Evolutionary conservation across 2,797 vertebrate genomes (phyloP), one percentile per base, ranked within the genome.

Genomic region (Botia kubotai): DNA sequence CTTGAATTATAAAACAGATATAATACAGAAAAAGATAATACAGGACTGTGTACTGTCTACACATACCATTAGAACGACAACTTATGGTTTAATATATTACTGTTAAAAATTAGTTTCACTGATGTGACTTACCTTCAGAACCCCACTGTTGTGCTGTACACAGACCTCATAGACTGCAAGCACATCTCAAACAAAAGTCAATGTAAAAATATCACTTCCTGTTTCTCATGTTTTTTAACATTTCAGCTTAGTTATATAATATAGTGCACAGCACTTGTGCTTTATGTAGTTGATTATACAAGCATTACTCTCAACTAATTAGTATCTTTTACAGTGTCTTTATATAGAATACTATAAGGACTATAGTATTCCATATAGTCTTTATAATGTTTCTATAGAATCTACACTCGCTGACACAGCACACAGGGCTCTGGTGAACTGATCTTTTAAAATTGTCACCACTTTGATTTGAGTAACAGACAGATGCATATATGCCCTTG

Each of bases 401-500:
- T 58, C 52, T 8, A 77, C 36, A 13, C 23, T 69, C 16, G 8
- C 62, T 36, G 14, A 16, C 29, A 36, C n/a, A n/a, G 62, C 23
- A 33, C 7, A n/a, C 62, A 55, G 19, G 39, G 14, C 21, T 58
- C 52, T 36, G 26, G 21, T 77, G 43, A 79, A 50, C 68, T 52
- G 39, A 71, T 71, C 77, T 23, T 71, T 63, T 52, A 58, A 79
- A 57, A 72, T 8, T 17, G 0, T 60, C 55, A 62, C 17, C 58
- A 73, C 80, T 72, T 76, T 84, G 77, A 87, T 86, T 89, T 83
- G 84, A 89, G 87, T 89, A 68, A 76, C 86, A 88, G 63, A 82
- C 86, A 87, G 87, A 88, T 71, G 71, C 46, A 71, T 88, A 87
- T 88, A 90, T 88, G 88, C 89, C 89, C 86, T 85, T 86, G 79